Conservation (phyloP, 1,140 invertebrate genomes). For the Eriocheir sinensis region DNA sequence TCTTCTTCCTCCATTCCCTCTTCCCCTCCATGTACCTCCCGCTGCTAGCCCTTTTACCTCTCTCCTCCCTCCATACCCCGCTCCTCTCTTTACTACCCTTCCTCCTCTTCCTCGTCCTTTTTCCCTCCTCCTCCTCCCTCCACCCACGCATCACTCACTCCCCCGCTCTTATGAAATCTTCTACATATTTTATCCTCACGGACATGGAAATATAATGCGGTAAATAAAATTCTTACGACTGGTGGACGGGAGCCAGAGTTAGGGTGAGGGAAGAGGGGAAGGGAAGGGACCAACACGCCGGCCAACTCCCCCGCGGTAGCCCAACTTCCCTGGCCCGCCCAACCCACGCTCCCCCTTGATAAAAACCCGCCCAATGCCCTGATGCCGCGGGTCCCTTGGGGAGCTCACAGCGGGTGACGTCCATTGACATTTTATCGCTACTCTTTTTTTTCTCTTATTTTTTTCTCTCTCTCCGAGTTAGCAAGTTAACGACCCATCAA, state of each 20-base stretch:
- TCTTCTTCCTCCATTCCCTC: not conserved
- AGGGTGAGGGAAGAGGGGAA: too few species aligned
- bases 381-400: not conserved
- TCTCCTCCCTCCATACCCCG: not conserved
- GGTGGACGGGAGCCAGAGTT: not conserved
- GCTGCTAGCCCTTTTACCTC: not conserved
- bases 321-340: not conserved
- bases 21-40: too few species aligned
- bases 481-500: constrained; percentile 5
- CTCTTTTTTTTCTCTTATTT: not conserved
- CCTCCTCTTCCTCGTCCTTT: not conserved
- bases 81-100: not conserved
- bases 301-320: not conserved
- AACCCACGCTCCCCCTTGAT: not conserved
- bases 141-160: not conserved
- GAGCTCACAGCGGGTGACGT: not conserved
- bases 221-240: not conserved
- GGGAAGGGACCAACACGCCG: too few species aligned
- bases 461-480: not conserved
- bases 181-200: not conserved
- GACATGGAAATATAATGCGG: not conserved
- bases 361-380: too few species aligned
- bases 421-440: not conserved
- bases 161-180: not conserved
- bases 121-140: not conserved